Conservation (phyloP, 2,113 vertebrate species). For the Brachirus orientalis region DNA sequence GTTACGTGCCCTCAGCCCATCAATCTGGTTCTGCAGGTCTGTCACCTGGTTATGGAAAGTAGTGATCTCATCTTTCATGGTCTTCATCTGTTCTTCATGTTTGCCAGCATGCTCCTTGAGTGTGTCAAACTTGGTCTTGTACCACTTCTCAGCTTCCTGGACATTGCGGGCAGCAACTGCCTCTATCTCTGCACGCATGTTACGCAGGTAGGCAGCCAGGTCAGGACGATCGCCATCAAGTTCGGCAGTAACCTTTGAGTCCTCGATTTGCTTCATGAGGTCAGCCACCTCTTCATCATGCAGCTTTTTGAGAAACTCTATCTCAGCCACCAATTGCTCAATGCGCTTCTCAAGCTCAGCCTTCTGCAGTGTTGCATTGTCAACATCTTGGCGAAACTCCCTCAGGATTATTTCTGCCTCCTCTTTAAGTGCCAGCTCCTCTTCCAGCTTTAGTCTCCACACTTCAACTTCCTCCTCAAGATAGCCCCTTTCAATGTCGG, state of each 20-base stretch:
- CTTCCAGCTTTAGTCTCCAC: slow-evolving; percentile 82
- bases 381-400: slow-evolving; percentile 84
- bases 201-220: slow-evolving; percentile 74
- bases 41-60: slow-evolving; percentile 77
- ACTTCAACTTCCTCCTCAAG: slow-evolving; percentile 73
- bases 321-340: slow-evolving; percentile 76
- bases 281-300: slow-evolving; percentile 78
- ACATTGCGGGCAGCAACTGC: slow-evolving; percentile 79
- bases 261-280: slow-evolving; percentile 81
- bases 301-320: slow-evolving; percentile 82
- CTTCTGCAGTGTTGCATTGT: slow-evolving; percentile 82
- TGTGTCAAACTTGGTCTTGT: slow-evolving; percentile 84
- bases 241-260: slow-evolving; percentile 74
- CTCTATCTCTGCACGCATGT: slow-evolving; percentile 80
- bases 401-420: slow-evolving; percentile 83
- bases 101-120: slow-evolving; percentile 81
- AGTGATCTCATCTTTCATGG: slow-evolving; percentile 82
- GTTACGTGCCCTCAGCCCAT: slow-evolving; percentile 75
- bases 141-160: slow-evolving; percentile 85
- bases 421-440: slow-evolving; percentile 82
- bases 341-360: slow-evolving; percentile 79
- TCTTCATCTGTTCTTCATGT: slow-evolving; percentile 77
- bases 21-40: slow-evolving; percentile 83
- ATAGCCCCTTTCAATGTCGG: slow-evolving; percentile 78
- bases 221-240: slow-evolving; percentile 74